Evolutionary conservation across 2,797 vertebrate genomes (phyloP).

Genomic region (Tokudaia tokunoshimensis): DNA sequence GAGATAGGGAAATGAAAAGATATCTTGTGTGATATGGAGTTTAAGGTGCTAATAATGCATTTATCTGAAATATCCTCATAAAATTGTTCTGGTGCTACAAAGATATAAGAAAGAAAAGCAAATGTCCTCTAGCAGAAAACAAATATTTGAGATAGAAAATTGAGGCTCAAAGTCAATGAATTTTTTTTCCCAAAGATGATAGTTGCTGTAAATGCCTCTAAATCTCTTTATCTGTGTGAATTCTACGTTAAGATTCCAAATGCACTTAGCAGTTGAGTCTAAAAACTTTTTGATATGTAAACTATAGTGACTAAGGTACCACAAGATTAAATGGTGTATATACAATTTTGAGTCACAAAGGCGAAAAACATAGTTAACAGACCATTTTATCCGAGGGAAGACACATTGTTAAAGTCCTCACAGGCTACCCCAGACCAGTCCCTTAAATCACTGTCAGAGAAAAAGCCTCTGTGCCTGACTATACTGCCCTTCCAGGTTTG

Average conservation of each 20-base stretch:
- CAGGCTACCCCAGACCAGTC: no score
- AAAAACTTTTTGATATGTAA: slow-evolving; percentile 36
- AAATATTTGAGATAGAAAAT: slow-evolving; percentile 79
- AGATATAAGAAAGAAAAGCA: background rate
- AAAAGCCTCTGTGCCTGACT: background rate
- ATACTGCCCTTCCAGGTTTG: background rate
- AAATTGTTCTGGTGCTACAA: background rate
- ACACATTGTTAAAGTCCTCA: background rate
- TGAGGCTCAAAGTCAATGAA: slow-evolving; percentile 65
- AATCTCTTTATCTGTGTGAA: slow-evolving; percentile 56
- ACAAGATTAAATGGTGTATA: background rate
- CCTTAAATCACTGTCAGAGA: background rate
- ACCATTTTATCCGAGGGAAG: background rate
- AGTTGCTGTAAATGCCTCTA: slow-evolving; percentile 44
- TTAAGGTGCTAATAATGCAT: slow-evolving; percentile 32
- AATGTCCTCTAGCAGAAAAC: slow-evolving; percentile 57
- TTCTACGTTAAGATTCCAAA: slow-evolving; percentile 31
- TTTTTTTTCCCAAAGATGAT: slow-evolving; percentile 44
- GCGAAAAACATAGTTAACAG: background rate
- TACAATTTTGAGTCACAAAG: background rate
- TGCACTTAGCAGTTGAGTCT: background rate
- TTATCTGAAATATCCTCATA: slow-evolving; percentile 50
- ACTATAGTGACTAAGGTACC: background rate
- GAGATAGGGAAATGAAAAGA: background rate
- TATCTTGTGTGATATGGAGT: slow-evolving; percentile 29